Conservation (phyloP, 2,888 invertebrate genomes). For the Ophion obscuratus region DNA sequence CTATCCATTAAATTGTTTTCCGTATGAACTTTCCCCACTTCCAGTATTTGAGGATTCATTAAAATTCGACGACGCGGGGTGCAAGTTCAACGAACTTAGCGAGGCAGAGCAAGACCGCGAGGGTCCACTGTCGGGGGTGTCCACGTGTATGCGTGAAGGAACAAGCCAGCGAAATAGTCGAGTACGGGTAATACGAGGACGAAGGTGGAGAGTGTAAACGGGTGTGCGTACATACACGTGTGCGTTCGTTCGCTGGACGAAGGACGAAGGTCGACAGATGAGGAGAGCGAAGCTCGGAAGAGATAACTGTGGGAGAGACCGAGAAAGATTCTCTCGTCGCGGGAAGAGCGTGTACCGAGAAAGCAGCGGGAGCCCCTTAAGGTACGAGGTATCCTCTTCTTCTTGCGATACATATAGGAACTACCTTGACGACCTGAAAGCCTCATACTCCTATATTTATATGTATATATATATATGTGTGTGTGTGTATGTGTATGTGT, state of each 20-base stretch:
- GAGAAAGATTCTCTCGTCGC: constrained; percentile 69
- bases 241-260: constrained; percentile 41
- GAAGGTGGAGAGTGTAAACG: constrained; percentile 53
- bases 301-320: constrained; percentile 45
- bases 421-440: constrained; percentile 60
- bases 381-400: constrained; percentile 72
- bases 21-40: neutral
- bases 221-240: constrained; percentile 5
- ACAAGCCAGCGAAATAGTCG: constrained; percentile 39
- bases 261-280: constrained; percentile 55
- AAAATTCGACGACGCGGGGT: neutral
- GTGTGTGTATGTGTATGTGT: constrained; percentile 15
- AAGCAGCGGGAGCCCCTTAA: constrained; percentile 75
- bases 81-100: constrained; percentile 35
- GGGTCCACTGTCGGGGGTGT: constrained; percentile 55
- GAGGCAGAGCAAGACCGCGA: neutral
- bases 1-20: neutral
- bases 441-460: constrained; percentile 23
- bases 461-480: constrained; percentile 3
- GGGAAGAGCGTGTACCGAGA: constrained; percentile 71
- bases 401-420: constrained; percentile 61
- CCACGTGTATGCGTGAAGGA: constrained; percentile 4
- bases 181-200: constrained; percentile 44
- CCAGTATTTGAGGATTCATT: neutral
- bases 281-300: constrained; percentile 46